Percentiles rank a stretch among this genome's conserved stretches.
Conservation (phyloP, 2,888 invertebrate species). For the Euspilapteryx auroguttella region DNA sequence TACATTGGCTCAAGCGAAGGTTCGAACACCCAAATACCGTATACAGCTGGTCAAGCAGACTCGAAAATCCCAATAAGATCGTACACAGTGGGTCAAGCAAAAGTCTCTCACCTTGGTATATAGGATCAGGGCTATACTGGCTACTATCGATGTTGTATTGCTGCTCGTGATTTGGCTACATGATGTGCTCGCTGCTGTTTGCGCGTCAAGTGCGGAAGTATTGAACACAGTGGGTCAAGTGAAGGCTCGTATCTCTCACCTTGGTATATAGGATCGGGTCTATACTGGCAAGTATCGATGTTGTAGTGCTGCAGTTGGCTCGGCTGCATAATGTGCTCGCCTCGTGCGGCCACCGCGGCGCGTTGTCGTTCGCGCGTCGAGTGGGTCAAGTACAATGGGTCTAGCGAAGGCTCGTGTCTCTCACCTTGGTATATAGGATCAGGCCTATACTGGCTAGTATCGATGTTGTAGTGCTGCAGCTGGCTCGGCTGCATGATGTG, state of each 20-base stretch:
- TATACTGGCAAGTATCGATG: conserved; percentile 33
- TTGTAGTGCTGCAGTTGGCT: conserved; percentile 6
- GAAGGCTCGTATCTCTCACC: conserved; percentile 1
- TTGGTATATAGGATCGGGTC: conserved; percentile 2
- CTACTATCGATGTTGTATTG: conserved; percentile 35
- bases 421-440: no score
- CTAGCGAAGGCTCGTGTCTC: no score
- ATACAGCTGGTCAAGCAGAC: no score
- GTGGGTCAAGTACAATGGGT: no score
- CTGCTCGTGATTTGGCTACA: conserved; percentile 41
- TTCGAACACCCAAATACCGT: no score
- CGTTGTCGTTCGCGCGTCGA: conserved; percentile 75
- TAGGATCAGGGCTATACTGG: conserved; percentile 24
- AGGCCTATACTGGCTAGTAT: no score
- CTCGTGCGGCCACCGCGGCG: conserved; percentile 74
- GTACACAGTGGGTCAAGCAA: no score
- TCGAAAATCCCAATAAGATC: no score
- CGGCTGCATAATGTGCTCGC: conserved; percentile 58
- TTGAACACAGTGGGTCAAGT: conserved; percentile 57
- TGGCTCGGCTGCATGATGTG: conserved; percentile 62
- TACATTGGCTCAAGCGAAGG: no score
- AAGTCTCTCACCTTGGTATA: conserved; percentile 37
- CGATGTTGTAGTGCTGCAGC: conserved; percentile 36
- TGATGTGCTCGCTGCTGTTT: conserved; percentile 83
- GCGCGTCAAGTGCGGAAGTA: no score